A percentile compares a stretch with the other conserved stretches of the same genome.
Evolutionary conservation across 2,113 vertebrate genomes (phyloP).

Genomic region (Dipodomys spectabilis): DNA sequence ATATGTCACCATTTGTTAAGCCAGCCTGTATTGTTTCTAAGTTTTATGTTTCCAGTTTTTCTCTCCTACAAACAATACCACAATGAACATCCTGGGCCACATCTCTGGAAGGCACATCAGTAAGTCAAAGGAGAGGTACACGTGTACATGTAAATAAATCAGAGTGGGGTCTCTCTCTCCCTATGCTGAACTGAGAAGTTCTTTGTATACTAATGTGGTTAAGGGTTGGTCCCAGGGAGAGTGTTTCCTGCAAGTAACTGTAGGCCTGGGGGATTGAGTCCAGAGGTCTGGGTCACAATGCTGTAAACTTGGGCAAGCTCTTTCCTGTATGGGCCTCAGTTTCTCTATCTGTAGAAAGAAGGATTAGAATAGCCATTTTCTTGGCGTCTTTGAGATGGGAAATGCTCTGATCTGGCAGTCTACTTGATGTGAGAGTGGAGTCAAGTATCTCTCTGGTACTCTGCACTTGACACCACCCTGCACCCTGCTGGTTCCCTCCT

Average conservation of each 20-base stretch:
- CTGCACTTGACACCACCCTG: conserved; percentile 40
- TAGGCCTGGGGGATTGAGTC: not conserved
- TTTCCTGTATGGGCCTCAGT: not conserved
- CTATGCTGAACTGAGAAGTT: not conserved
- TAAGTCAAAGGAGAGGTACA: not conserved
- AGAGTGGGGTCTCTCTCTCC: not conserved
- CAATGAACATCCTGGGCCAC: not conserved
- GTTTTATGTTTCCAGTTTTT: conserved; percentile 21
- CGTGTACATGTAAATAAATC: not conserved
- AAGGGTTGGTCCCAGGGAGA: not conserved
- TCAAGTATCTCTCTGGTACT: not conserved
- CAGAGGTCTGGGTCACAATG: not conserved
- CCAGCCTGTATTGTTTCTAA: not conserved
- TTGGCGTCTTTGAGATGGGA: not conserved
- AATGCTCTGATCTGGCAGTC: not conserved
- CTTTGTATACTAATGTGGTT: not conserved
- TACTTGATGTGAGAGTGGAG: not conserved
- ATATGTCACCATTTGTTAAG: conserved; percentile 10
- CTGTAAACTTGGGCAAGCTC: not conserved
- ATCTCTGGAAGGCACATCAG: conserved; percentile 14
- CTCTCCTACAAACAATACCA: conserved; percentile 29
- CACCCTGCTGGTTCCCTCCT: conserved; percentile 4
- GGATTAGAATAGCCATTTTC: not conserved
- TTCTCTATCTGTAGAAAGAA: not conserved
- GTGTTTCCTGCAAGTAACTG: too few relatives aligned